Evolutionary conservation across 92 coral and sea anemone genomes (phyloP), one percentile per base, ranked within the genome.

Genomic region (Siderastrea radians): DNA sequence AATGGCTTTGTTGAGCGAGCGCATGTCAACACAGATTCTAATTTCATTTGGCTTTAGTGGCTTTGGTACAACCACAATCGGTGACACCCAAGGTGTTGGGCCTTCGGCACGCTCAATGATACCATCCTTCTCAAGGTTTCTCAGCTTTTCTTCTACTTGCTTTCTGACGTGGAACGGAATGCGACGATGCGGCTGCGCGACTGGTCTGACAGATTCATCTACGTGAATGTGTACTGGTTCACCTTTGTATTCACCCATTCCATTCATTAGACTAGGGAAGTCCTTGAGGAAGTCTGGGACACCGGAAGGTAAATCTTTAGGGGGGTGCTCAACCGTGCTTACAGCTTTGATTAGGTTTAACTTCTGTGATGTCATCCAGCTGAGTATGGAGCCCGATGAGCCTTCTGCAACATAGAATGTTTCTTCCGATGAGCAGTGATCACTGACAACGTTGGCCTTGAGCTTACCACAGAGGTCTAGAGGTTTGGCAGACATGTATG

Each of bases 21-120:
- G 88, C 95, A 82, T 91, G 52, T 92, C 97, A 19, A 94, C 95
- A 79, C 97, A 94, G 62, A 94, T 94, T 78, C 92, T 75, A 73
- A 91, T 83, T 46, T 92, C 91, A 57, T 89, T 88, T 55, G 90
- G 90, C 72, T 90, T 83, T 0, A 74, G 76, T 5, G 91, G 93
- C 79, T 91, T 88, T 15, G 94, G 94, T 63, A 91, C 90, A 47
- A 90, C 94, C 2, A 93, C 96, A 15, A 93, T 86, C 14, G 94
- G 96, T 38, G 87, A 86, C 38, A 90, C 93, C 89, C 89, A 93
- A 67, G 93, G 94, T 71, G 95, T 85, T 19, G 93, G 91, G 38
- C 93, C 91, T 78, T 92, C 75, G n/a, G 87, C 88, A 53, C 66
- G 81, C 85, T 92, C 91, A 6, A 89, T 74, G 68, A 92, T 88